These are phyloP conservation scores for Patella ulyssiponensis DNA, from an alignment of 2,888 invertebrate genomes.

Conservation along the genomic window DNA sequence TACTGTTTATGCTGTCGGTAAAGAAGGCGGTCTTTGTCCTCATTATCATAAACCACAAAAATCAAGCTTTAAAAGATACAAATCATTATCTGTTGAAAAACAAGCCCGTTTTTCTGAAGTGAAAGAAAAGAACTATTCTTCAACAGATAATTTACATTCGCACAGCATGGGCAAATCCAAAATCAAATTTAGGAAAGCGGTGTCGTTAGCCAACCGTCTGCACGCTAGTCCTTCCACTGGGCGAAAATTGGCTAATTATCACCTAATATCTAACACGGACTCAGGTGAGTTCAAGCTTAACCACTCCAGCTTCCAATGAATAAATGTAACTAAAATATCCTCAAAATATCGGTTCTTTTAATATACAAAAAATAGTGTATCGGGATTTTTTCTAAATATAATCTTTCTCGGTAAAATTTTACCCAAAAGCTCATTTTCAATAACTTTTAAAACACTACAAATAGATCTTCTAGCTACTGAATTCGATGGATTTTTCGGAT, in stretches of 20 bases:
- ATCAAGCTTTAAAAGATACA: constrained; percentile 59
- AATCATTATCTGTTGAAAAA: constrained; percentile 61
- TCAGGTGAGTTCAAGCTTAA: constrained; percentile 59
- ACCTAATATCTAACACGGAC: constrained; percentile 66
- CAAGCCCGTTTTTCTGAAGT: constrained; percentile 62
- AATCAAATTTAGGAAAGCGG: constrained; percentile 66
- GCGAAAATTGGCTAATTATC: constrained; percentile 67
- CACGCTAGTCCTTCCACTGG: constrained; percentile 70
- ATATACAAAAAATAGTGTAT: too few relatives aligned
- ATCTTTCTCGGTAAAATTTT: too few relatives aligned
- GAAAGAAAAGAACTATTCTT: constrained; percentile 63
- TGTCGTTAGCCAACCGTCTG: constrained; percentile 63
- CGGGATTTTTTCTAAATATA: too few relatives aligned
- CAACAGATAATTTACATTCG: constrained; percentile 67
- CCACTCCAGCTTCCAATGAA: too few relatives aligned
- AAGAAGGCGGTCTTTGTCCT: constrained; percentile 20
- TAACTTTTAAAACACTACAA: too few relatives aligned
- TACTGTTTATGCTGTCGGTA: constrained; percentile 14
- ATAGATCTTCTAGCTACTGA: too few relatives aligned
- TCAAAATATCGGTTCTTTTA: too few relatives aligned
- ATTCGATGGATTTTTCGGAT: too few relatives aligned
- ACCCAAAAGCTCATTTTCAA: too few relatives aligned
- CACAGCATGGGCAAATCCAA: constrained; percentile 60
- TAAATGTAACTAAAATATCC: too few relatives aligned
- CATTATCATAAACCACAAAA: constrained; percentile 26